Evolutionary conservation across 2,888 invertebrate genomes (phyloP), one percentile per base, ranked within the genome.

Genomic region (Cerceris rybyensis): DNA sequence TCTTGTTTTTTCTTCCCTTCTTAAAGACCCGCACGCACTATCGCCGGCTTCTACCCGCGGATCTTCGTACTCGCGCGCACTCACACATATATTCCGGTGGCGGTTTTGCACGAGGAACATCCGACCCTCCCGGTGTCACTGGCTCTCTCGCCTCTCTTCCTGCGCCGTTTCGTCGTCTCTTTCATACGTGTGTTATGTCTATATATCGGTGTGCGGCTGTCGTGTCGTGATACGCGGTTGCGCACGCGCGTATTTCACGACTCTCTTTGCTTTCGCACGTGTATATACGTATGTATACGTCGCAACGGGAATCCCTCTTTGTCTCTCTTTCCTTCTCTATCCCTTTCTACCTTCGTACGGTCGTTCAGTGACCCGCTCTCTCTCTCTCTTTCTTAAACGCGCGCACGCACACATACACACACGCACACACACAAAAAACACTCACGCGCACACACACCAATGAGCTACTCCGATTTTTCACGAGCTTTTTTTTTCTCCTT

Each of bases 311-410:
- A 75, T 69, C 14, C 14, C 11, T 49, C 28, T 50, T 17, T 63
- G 50, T 16, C 49, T 59, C 59, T 74, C 68, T 81, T 58, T 72
- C 74, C 63, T 69, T 60, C 52, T 68, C 64, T 78, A 64, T 59
- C 75, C 78, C 75, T 78, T 69, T 63, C 72, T 67, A 83, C 75
- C 85, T 75, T 81, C 69, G 59, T 63, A 76, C 74, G 61, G 68
- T 78, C 83, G 83, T 83, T 83, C 83, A 83, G 73, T 83, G 85
- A 83, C 83, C 83, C 80, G 72, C 80, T 77, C 72, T 75, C 70
- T 73, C 70, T 71, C 49, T 58, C 63, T 75, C 42, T 58, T n/a
- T n/a, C n/a, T n/a, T n/a, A n/a, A n/a, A 64, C 70, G 54, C 65
- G 68, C 28, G 58, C 50, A 17, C 42, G 55, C n/a, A 5, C n/a